Evolutionary conservation across 2,888 invertebrate species (phyloP), one percentile per base, ranked within the genome.

Genomic region (Drosophila recens): DNA sequence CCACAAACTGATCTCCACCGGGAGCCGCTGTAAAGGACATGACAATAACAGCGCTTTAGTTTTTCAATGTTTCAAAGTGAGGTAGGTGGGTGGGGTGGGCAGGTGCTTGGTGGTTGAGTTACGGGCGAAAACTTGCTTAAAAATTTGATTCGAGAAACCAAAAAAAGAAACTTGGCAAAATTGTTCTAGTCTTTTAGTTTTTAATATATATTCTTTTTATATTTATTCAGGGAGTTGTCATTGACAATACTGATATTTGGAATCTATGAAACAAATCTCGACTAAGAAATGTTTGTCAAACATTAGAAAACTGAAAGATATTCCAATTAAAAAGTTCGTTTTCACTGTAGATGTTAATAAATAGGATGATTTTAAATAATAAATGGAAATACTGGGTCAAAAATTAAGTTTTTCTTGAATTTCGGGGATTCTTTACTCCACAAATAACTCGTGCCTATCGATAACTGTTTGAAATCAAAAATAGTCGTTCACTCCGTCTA

Each of bases 21-120:
- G 81, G 75, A 13, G 77, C 77, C 64, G 79, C 87, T 89, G 83
- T 72, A 80, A 87, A 77, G 23, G 84, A 86, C 87, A 87, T 86
- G 56, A 70, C 48, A 80, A 48, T 33, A 57, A 36, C 30, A 61
- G 20, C 40, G 40, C 38, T 57, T 64, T 61, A 66, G 48, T 52
- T 38, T 6, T 13, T 13, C 1, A 8, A 17, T 46, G 36, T 36
- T 11, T 34, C 13, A 3, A 3, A 17, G 9, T 34, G 33, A 17
- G n/a, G 27, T 27, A n/a, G 30, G 2, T 4, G 13, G 51, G 36
- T 46, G 53, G 11, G 20, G 11, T 17, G 17, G 17, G n/a, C n/a
- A 3, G 30, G 40, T 33, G 48, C 48, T 48, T 56, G 40, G 40
- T 46, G 20, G 11, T 57, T 51, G 33, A 30, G 17, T 48, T 54